These are phyloP conservation scores for Mormyrus lacerda DNA, from an alignment of 2,113 vertebrate genomes.

Conservation along the genomic window DNA sequence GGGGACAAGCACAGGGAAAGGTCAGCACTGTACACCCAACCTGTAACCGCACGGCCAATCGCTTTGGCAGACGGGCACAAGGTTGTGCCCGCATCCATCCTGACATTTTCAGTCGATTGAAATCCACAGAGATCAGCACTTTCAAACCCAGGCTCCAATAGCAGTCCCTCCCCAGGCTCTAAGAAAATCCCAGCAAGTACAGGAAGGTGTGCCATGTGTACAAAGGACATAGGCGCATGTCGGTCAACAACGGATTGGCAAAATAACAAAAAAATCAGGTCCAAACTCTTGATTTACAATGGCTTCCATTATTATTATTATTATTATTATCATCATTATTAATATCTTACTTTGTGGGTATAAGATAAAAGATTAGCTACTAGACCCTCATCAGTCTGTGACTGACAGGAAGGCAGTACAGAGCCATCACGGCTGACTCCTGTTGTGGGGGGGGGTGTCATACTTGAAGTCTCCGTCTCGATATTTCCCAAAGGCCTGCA, in stretches of 20 bases:
- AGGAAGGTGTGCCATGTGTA: background rate
- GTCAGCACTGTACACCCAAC: background rate
- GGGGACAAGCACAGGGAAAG: background rate
- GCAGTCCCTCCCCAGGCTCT: background rate
- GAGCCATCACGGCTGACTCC: background rate
- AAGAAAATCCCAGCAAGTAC: background rate
- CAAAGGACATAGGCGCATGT: background rate
- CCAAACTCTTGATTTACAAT: background rate
- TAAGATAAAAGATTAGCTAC: background rate
- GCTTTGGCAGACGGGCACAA: background rate
- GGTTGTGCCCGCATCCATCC: background rate
- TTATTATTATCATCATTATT: background rate
- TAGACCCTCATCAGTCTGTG: background rate
- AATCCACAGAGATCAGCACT: background rate
- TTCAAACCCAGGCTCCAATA: background rate
- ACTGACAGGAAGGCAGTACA: background rate
- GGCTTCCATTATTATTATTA: background rate
- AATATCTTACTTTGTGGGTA: background rate
- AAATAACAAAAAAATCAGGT: background rate
- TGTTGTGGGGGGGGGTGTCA: conserved; percentile 33
- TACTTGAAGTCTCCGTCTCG: conserved; percentile 95
- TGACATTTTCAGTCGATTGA: background rate
- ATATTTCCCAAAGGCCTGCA: conserved; percentile 93
- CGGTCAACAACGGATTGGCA: background rate
- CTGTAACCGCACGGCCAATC: background rate